Conservation (phyloP, 2,797 vertebrate genomes). For the Buceros bicornis region DNA sequence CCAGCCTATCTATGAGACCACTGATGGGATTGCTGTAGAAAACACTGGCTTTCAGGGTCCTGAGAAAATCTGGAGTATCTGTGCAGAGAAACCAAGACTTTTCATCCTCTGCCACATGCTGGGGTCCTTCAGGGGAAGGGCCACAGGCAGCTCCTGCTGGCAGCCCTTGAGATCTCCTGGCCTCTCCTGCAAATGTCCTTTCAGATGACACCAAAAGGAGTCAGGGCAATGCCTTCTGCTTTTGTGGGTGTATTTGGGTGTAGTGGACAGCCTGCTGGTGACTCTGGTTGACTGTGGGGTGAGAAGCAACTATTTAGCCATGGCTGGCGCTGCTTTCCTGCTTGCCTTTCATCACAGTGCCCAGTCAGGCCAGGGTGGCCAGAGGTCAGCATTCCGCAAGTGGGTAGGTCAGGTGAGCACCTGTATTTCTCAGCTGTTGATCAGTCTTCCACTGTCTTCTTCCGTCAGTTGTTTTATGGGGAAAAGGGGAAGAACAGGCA, state of each 20-base stretch:
- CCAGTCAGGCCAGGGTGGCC: neutral
- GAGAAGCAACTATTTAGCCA: neutral
- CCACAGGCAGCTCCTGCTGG: neutral
- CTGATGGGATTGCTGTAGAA: neutral
- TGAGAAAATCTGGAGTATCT: neutral
- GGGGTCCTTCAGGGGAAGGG: neutral
- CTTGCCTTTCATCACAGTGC: neutral
- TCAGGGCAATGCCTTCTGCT: neutral
- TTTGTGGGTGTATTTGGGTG: neutral
- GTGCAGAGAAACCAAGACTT: neutral
- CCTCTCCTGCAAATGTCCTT: accelerated
- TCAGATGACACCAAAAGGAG: neutral
- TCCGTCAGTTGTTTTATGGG: neutral
- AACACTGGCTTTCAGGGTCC: neutral
- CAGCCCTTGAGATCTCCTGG: neutral
- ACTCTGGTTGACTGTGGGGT: neutral
- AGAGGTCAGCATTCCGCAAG: accelerated
- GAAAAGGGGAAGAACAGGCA: neutral
- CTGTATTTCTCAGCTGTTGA: neutral
- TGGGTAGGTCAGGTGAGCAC: neutral
- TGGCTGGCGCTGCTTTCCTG: neutral
- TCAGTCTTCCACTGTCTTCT: neutral
- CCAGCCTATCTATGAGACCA: neutral
- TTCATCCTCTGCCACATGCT: neutral
- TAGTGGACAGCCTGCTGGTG: neutral